Percentiles rank a stretch among this genome's conserved stretches.
Conservation (phyloP, 1,140 invertebrate genomes). For the Nixonia krombeini region DNA sequence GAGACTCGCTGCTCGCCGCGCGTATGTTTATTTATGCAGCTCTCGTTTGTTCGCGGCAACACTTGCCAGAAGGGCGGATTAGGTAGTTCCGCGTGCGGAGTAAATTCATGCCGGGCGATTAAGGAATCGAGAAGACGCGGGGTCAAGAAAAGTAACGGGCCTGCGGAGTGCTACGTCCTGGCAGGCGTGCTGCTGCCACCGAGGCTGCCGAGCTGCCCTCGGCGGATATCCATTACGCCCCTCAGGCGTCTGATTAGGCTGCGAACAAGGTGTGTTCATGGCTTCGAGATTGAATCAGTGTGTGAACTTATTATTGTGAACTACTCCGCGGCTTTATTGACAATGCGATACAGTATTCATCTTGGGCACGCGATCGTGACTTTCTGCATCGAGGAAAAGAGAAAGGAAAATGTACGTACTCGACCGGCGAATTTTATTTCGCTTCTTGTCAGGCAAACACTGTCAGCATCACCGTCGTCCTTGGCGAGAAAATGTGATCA, state of each 20-base stretch:
- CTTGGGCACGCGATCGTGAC: slow-evolving; percentile 30
- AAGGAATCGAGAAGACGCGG: slow-evolving; percentile 25
- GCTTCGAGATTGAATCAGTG: slow-evolving; percentile 39
- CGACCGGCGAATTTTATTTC: too few species aligned
- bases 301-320: slow-evolving; percentile 45
- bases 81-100: not conserved
- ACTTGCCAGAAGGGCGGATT: not conserved
- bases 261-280: slow-evolving; percentile 37
- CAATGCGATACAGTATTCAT: slow-evolving; percentile 36
- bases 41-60: not conserved
- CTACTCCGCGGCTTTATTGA: slow-evolving; percentile 38
- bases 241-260: slow-evolving; percentile 39
- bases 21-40: too few species aligned
- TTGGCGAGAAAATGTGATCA: too few species aligned
- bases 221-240: slow-evolving; percentile 38
- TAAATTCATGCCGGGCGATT: slow-evolving; percentile 11
- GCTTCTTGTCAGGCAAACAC: too few species aligned
- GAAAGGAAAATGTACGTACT: too few species aligned
- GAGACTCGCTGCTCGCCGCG: too few species aligned
- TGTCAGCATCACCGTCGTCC: too few species aligned
- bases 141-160: too few species aligned
- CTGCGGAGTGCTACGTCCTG: slow-evolving; percentile 27
- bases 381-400: not conserved
- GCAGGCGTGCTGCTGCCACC: slow-evolving; percentile 17
- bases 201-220: slow-evolving; percentile 29